Evolutionary conservation across 2,113 vertebrate genomes (phyloP).

Genomic region (Gymnobelideus leadbeateri): DNA sequence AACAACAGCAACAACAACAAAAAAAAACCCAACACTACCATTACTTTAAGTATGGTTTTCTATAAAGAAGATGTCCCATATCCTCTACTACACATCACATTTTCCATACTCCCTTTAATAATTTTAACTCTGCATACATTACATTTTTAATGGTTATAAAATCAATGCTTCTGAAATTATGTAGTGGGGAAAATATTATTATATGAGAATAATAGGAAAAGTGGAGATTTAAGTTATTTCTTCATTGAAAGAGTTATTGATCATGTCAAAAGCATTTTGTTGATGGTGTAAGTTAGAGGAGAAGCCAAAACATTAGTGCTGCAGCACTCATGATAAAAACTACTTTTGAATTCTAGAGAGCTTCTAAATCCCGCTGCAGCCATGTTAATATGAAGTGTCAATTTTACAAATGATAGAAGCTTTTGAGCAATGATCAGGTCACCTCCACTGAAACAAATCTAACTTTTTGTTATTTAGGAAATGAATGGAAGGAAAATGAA

Average conservation of each 20-base stretch:
- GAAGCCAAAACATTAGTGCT: slow-evolving; percentile 70
- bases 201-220: slow-evolving; percentile 32
- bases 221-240: slow-evolving; percentile 48
- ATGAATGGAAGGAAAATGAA: neutral
- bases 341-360: slow-evolving; percentile 72
- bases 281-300: slow-evolving; percentile 75
- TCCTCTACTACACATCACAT: neutral
- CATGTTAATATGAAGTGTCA: slow-evolving; percentile 73
- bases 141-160: slow-evolving; percentile 51
- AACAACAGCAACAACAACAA: slow-evolving; percentile 5
- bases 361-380: slow-evolving; percentile 62
- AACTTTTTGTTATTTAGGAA: slow-evolving; percentile 45
- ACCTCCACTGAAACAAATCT: slow-evolving; percentile 57
- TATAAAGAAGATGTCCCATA: slow-evolving; percentile 32
- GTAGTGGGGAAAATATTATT: neutral
- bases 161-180: slow-evolving; percentile 24
- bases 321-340: slow-evolving; percentile 62
- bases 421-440: slow-evolving; percentile 59
- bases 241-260: slow-evolving; percentile 64
- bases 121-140: neutral
- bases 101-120: slow-evolving; percentile 51
- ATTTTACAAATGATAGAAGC: slow-evolving; percentile 51
- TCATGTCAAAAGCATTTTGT: slow-evolving; percentile 73
- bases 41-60: neutral
- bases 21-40: neutral